A percentile compares a stretch with the other conserved stretches of the same genome.
These are phyloP conservation scores for Ophiothrix spiculata DNA, from an alignment of 35 echinoderm and acorn worm genomes.

Conservation along the genomic window DNA sequence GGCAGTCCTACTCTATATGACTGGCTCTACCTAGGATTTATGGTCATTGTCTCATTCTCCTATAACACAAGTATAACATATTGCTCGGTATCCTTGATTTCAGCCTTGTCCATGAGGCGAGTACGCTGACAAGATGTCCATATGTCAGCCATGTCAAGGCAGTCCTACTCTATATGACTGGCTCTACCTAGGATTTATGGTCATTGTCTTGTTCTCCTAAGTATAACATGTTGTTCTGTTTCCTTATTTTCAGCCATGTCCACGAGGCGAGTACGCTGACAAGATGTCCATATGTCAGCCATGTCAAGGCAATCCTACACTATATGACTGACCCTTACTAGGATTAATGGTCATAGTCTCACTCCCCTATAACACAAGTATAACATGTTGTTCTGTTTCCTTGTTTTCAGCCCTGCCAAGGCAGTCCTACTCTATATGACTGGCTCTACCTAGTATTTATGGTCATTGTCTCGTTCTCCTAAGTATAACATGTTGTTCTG, in stretches of 20 bases:
- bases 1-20: slow-evolving; percentile 66
- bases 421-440: too few species aligned
- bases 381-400: neutral
- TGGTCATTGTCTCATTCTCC: slow-evolving; percentile 67
- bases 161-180: too few species aligned
- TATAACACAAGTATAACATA: too few species aligned
- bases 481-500: neutral
- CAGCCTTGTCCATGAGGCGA: too few species aligned
- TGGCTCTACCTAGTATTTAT: neutral
- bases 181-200: too few species aligned
- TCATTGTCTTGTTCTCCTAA: too few species aligned
- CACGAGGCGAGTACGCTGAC: slow-evolving; percentile 59
- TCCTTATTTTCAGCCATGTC: slow-evolving; percentile 93
- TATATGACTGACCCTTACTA: slow-evolving; percentile 94
- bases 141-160: too few species aligned
- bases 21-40: slow-evolving; percentile 93
- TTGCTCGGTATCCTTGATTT: too few species aligned
- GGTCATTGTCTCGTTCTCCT: too few species aligned
- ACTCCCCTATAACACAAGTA: too few species aligned
- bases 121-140: too few species aligned
- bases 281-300: slow-evolving; percentile 64
- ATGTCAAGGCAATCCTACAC: slow-evolving; percentile 44
- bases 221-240: too few species aligned
- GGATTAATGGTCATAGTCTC: slow-evolving; percentile 80
- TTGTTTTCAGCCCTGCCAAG: neutral